Evolutionary conservation across 2,797 vertebrate species (phyloP).

Genomic region (Potorous gilbertii): DNA sequence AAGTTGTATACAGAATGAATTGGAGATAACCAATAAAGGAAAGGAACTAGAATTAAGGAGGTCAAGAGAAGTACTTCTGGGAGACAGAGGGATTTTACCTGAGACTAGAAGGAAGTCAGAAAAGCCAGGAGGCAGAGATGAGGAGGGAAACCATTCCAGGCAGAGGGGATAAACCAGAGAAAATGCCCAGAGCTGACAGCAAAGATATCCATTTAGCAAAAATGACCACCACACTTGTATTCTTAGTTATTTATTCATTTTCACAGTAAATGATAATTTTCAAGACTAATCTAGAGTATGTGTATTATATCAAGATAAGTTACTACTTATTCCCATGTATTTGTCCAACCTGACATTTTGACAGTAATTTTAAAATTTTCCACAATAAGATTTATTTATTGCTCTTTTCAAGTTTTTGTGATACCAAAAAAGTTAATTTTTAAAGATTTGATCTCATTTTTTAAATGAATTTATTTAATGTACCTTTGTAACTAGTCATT

Average conservation of each 20-base stretch:
- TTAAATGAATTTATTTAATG: neutral
- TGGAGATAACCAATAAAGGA: neutral
- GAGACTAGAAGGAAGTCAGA: neutral
- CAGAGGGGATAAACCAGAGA: neutral
- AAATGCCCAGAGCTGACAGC: neutral
- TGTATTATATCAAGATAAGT: neutral
- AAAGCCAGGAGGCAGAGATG: neutral
- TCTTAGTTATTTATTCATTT: slow-evolving; percentile 22
- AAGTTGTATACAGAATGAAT: neutral
- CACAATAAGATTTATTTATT: neutral
- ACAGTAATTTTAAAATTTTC: slow-evolving; percentile 41
- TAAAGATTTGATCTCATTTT: neutral
- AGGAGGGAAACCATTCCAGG: neutral
- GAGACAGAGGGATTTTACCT: neutral
- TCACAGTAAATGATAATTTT: slow-evolving; percentile 12
- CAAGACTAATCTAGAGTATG: slow-evolving; percentile 12
- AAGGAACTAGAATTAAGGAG: neutral
- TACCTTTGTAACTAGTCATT: slow-evolving; percentile 11
- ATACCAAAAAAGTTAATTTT: neutral
- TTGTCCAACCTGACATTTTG: slow-evolving; percentile 1
- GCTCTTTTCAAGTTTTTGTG: neutral
- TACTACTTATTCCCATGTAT: neutral
- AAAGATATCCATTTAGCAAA: neutral
- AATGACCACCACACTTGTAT: neutral
- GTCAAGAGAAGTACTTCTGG: neutral